phyloP scores from a whole-genome alignment of 1,140 invertebrate species.

The Saxidomus purpurata region DNA sequence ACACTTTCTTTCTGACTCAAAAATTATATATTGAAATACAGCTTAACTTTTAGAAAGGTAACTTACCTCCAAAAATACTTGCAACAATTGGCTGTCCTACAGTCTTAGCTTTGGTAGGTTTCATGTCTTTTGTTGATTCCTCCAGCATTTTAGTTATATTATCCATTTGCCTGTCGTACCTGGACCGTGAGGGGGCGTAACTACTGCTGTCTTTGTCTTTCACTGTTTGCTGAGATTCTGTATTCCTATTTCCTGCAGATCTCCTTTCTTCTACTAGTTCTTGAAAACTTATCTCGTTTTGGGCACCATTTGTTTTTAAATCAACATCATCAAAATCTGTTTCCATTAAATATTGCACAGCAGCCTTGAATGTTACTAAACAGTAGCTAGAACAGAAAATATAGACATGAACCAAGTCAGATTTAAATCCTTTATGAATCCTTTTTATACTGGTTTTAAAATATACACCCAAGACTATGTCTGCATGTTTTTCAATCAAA shows the following conservation, averaged over 20 bases:
- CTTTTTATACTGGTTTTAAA: no score
- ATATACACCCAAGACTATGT: no score
- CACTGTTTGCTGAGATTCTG: conserved; percentile 4
- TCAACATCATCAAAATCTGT: conserved; percentile 78
- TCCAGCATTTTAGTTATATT: conserved; percentile 77
- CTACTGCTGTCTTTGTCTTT: not conserved
- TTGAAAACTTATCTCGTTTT: conserved; percentile 41
- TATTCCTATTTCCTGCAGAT: not conserved
- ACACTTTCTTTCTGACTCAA: no score
- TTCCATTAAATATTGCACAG: conserved; percentile 79
- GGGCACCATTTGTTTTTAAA: conserved; percentile 35
- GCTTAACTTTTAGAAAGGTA: no score
- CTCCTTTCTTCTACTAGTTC: conserved; percentile 4
- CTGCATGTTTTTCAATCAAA: no score
- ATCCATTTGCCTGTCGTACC: conserved; percentile 76
- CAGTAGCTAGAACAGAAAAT: conserved; percentile 80
- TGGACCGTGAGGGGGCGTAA: conserved; percentile 25
- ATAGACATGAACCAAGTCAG: no score
- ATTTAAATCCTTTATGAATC: no score
- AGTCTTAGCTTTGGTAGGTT: conserved; percentile 46
- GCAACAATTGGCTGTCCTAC: conserved; percentile 35
- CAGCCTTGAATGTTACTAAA: conserved; percentile 83
- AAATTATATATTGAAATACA: no score
- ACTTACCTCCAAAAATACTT: conserved; percentile 80
- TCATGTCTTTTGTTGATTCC: conserved; percentile 64